phyloP scores from a whole-genome alignment of 2,797 vertebrate species.

The Botia almorhae region DNA sequence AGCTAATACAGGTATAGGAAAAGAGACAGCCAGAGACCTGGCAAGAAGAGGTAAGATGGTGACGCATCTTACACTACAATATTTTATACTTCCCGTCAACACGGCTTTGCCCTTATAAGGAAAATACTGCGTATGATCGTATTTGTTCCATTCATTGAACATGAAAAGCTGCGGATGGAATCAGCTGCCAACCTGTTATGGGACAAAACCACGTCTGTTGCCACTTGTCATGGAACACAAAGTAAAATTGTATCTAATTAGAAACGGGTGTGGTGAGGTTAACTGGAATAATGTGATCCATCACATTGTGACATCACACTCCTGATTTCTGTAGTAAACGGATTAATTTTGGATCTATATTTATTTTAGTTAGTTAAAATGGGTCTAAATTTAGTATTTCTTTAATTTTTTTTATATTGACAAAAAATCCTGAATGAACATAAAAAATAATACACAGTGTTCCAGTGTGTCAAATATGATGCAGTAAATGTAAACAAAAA shows the following conservation, averaged over 20 bases:
- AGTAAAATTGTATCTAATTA: background rate
- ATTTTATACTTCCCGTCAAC: background rate
- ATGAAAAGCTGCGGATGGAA: slow-evolving; percentile 49
- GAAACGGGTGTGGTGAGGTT: background rate
- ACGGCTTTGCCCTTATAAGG: background rate
- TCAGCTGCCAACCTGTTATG: slow-evolving; percentile 30
- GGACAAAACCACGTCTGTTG: slow-evolving; percentile 21
- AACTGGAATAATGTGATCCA: background rate
- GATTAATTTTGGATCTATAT: background rate
- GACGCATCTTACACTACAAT: background rate
- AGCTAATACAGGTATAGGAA: slow-evolving; percentile 82
- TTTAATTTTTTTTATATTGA: background rate
- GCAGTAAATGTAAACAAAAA: slow-evolving; percentile 1
- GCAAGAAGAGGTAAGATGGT: slow-evolving; percentile 75
- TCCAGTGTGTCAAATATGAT: slow-evolving; percentile 17
- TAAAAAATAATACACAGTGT: background rate
- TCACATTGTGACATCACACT: background rate
- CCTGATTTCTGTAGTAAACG: background rate
- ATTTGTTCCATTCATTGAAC: slow-evolving; percentile 58
- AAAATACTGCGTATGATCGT: slow-evolving; percentile 40
- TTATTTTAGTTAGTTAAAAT: background rate
- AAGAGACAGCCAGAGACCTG: slow-evolving; percentile 79
- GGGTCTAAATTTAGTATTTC: background rate
- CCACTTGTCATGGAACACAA: background rate
- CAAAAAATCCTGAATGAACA: background rate